A percentile compares a stretch with the other conserved stretches of the same genome.
phyloP scores from a whole-genome alignment of 2,797 vertebrate genomes.

The Lates japonicus region DNA sequence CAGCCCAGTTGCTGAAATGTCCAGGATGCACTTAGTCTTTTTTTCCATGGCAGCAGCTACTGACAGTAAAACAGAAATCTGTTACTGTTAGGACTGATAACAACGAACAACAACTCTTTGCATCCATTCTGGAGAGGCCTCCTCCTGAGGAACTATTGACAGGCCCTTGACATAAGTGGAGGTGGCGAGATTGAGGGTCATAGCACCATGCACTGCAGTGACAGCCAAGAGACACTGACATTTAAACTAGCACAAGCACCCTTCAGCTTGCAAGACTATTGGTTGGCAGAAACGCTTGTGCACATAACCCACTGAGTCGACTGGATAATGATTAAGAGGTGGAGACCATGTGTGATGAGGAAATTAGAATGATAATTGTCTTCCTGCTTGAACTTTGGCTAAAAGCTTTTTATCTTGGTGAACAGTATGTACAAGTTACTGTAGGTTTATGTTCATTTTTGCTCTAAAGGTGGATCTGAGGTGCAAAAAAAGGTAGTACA shows the following conservation, averaged over 20 bases:
- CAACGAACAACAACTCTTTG: constrained; percentile 34
- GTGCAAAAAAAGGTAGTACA: background rate
- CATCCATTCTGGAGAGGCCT: constrained; percentile 28
- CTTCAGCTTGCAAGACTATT: constrained; percentile 4
- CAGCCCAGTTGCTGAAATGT: background rate
- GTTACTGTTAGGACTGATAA: constrained; percentile 41
- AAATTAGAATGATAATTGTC: constrained; percentile 40
- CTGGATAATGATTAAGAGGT: constrained; percentile 42
- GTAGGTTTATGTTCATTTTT: background rate
- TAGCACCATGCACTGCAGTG: constrained; percentile 6
- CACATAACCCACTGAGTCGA: constrained; percentile 15
- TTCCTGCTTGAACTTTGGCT: constrained; percentile 19
- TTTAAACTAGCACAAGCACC: constrained; percentile 27
- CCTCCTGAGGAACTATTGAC: constrained; percentile 38
- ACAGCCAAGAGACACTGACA: constrained; percentile 47
- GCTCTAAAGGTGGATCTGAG: background rate
- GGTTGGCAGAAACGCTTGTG: constrained; percentile 23
- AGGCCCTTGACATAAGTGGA: constrained; percentile 41
- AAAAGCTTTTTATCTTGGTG: constrained; percentile 2
- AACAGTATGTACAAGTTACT: constrained; percentile 6
- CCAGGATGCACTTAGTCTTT: background rate
- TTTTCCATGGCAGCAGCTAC: constrained; percentile 13
- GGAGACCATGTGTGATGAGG: constrained; percentile 27
- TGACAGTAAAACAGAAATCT: constrained; percentile 30
- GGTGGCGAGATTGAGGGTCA: constrained; percentile 33